Percentiles rank a stretch among this genome's conserved stretches.
These are phyloP conservation scores for Cebus imitator DNA, from an alignment of 2,113 vertebrate species.

Conservation along the genomic window DNA sequence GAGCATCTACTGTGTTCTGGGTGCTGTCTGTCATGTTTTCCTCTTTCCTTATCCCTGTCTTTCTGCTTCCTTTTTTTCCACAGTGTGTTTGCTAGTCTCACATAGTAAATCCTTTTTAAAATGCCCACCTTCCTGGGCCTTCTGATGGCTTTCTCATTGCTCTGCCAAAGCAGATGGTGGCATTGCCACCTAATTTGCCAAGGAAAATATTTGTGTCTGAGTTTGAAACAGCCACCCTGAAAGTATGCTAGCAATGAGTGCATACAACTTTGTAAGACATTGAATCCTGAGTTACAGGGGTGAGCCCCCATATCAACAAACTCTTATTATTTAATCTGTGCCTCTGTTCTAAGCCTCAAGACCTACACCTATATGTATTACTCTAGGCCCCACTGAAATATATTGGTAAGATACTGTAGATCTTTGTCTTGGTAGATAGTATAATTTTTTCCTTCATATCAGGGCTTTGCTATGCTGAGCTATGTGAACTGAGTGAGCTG, in stretches of 20 bases:
- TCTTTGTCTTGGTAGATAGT: neutral
- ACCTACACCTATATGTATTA: neutral
- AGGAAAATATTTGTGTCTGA: neutral
- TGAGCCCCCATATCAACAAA: neutral
- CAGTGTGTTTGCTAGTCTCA: neutral
- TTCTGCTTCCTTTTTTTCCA: neutral
- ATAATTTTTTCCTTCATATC: neutral
- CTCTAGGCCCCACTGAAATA: neutral
- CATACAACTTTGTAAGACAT: neutral
- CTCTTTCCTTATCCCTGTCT: neutral
- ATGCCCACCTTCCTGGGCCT: neutral
- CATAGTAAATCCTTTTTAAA: neutral
- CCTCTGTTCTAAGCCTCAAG: neutral
- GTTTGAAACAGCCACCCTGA: neutral
- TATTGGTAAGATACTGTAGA: neutral
- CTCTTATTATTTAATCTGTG: neutral
- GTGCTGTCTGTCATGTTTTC: neutral
- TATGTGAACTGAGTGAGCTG: neutral
- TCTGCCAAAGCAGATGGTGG: neutral
- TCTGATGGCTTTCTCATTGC: neutral
- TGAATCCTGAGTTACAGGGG: neutral
- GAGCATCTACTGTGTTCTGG: neutral
- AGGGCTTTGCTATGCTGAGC: neutral
- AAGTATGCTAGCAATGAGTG: neutral
- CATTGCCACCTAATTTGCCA: neutral